phyloP scores from a whole-genome alignment of 1,140 invertebrate species.

The Neelides sp. region DNA sequence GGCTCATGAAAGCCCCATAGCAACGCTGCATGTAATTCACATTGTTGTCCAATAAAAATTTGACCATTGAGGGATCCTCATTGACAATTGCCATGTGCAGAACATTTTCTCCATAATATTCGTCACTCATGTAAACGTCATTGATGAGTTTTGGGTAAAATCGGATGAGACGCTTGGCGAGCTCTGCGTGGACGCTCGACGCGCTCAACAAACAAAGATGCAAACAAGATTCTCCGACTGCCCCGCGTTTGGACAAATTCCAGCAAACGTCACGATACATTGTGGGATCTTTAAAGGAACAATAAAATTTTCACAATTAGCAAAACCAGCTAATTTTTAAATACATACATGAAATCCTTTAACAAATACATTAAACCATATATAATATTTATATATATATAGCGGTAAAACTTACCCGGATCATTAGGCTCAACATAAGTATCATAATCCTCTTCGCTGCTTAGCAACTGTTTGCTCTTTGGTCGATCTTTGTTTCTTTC shows the following conservation, averaged over 20 bases:
- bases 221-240: conserved; percentile 80
- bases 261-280: conserved; percentile 80
- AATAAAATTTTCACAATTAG: neutral
- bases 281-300: conserved; percentile 40
- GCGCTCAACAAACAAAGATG: conserved; percentile 87
- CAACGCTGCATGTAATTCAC: conserved; percentile 81
- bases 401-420: neutral
- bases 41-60: conserved; percentile 81
- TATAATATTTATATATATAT: neutral
- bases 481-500: conserved; percentile 72
- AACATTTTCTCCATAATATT: conserved; percentile 89
- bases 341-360: neutral
- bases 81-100: conserved; percentile 96
- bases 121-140: conserved; percentile 89
- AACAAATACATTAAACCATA: neutral
- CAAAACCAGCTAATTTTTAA: neutral
- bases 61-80: conserved; percentile 94
- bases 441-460: conserved; percentile 28
- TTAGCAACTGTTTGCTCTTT: conserved; percentile 43
- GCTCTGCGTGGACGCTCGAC: conserved; percentile 75
- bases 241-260: conserved; percentile 80
- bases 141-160: conserved; percentile 92
- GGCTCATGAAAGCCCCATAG: conserved; percentile 90
- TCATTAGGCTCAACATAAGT: conserved; percentile 23
- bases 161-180: conserved; percentile 77